A percentile compares a stretch with the other conserved stretches of the same genome.
phyloP scores from a whole-genome alignment of 1,140 invertebrate genomes.

The Microplitis demolitor region DNA sequence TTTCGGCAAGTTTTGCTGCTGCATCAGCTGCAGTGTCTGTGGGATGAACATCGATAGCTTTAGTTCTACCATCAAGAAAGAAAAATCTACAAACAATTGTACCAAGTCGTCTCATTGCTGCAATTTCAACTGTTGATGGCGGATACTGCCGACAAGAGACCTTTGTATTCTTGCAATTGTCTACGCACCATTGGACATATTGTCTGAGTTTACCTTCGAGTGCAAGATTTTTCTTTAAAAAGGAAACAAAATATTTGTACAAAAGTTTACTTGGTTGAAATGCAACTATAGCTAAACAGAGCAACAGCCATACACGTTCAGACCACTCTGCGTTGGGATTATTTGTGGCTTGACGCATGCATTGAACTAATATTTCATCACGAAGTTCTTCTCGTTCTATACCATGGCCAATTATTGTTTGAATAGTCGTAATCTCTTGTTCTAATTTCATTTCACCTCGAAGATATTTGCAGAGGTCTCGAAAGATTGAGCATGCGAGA shows the following conservation, averaged over 20 bases:
- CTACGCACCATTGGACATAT: conserved; percentile 92
- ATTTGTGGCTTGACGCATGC: conserved; percentile 81
- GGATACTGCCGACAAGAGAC: conserved; percentile 81
- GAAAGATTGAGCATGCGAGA: conserved; percentile 87
- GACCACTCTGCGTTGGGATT: conserved; percentile 82
- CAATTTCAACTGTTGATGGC: conserved; percentile 91
- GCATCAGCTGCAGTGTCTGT: conserved; percentile 92
- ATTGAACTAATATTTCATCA: conserved; percentile 89
- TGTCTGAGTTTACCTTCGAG: conserved; percentile 76
- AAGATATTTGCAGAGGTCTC: conserved; percentile 86
- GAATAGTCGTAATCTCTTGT: conserved; percentile 80
- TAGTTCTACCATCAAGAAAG: conserved; percentile 93
- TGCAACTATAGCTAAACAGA: conserved; percentile 87
- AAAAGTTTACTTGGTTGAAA: conserved; percentile 91
- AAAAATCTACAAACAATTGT: conserved; percentile 95
- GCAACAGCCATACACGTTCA: conserved; percentile 84
- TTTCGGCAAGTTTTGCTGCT: conserved; percentile 84
- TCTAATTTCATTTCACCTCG: conserved; percentile 83
- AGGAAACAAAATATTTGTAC: conserved; percentile 76
- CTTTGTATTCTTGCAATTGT: conserved; percentile 88
- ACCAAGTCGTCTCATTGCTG: conserved; percentile 88
- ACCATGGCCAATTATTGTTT: conserved; percentile 83
- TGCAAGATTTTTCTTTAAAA: conserved; percentile 74
- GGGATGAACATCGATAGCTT: conserved; percentile 93
- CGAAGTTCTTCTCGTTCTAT: conserved; percentile 86